Base-by-base conservation (phyloP, 2,113 vertebrate genomes). In the Nannobrachium achirus region DNA sequence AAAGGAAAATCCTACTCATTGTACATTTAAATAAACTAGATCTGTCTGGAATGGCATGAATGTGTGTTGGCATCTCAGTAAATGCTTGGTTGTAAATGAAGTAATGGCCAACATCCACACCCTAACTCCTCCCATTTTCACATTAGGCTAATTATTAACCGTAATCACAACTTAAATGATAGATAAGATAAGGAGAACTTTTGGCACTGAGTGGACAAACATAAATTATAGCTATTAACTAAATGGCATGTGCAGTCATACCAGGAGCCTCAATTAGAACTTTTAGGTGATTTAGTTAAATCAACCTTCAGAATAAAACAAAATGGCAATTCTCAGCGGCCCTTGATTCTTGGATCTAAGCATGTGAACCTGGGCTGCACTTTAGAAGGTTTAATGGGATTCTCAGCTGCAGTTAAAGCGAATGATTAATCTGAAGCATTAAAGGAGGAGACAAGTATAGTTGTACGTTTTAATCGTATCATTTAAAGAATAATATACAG, bases 1-100 rank as follows among this genome's bases (percentile, higher is more conserved):
- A 33, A 33, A 25, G 20, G 20, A 25, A 25, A 25, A 33, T 33
- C 25, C 25, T 33, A 4, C n/a, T n/a, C n/a, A n/a, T n/a, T n/a
- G n/a, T n/a, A n/a, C n/a, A n/a, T n/a, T n/a, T n/a, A n/a, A n/a
- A n/a, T 33, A 33, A 33, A 33, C 60, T 48, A 64, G 63, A 80
- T 66, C 76, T 61, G 74, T 71, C 64, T 53, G 48, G 41, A 58
- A 41, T 38, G 2, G 2, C 18, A 62, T 58, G 60, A 65, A 59
- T 53, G 49, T 68, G 59, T 19, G 9, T 39, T 59, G 46, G 44
- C 38, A 63, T 69, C 62, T 68, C 56, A 45, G 25, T 33, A 48
- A 46, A 63, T 71, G 69, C 70, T 49, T 16, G 76, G 67, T 72
- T 77, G 66, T 53, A 73, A 39, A 59, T 85, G 70, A 76, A 68